Percentiles rank a stretch among this genome's conserved stretches.
These are phyloP conservation scores for Andrena marginata DNA, from an alignment of 2,888 invertebrate species.

Conservation along the genomic window DNA sequence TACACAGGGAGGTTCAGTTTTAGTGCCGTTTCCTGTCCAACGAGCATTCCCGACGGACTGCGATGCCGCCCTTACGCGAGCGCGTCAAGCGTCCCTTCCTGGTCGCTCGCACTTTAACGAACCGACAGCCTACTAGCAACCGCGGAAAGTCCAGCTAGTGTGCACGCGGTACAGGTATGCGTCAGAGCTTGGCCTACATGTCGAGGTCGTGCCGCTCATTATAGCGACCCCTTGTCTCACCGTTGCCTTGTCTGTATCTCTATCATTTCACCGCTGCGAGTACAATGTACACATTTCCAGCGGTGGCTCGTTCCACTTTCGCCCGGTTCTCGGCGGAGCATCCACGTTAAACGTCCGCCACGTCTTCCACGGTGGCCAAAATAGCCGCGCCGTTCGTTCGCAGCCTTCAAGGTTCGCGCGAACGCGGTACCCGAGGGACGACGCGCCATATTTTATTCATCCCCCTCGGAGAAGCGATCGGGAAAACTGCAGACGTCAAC, in stretches of 20 bases:
- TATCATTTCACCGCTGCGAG: conserved; percentile 69
- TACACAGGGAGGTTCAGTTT: not conserved
- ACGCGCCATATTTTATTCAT: conserved; percentile 71
- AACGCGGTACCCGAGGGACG: conserved; percentile 35
- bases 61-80: conserved; percentile 22
- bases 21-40: conserved; percentile 11
- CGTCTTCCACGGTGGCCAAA: not conserved
- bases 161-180: conserved; percentile 67
- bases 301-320: conserved; percentile 62
- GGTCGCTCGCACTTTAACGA: conserved; percentile 70
- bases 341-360: conserved; percentile 2
- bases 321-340: conserved; percentile 29
- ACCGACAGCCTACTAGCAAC: conserved; percentile 26
- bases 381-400: too few species aligned
- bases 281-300: conserved; percentile 73
- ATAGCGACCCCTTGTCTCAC: conserved; percentile 78
- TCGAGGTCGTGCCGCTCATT: conserved; percentile 81
- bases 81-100: conserved; percentile 39
- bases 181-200: conserved; percentile 82
- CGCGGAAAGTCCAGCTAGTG: conserved; percentile 56
- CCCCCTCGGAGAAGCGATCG: conserved; percentile 58
- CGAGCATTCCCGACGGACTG: conserved; percentile 6
- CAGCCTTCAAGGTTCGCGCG: too few species aligned
- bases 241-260: conserved; percentile 64
- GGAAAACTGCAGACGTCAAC: conserved; percentile 68